A percentile compares a stretch with the other conserved stretches of the same genome.
Evolutionary conservation across 2,888 invertebrate genomes (phyloP).

Genomic region (Aplocera efformata): DNA sequence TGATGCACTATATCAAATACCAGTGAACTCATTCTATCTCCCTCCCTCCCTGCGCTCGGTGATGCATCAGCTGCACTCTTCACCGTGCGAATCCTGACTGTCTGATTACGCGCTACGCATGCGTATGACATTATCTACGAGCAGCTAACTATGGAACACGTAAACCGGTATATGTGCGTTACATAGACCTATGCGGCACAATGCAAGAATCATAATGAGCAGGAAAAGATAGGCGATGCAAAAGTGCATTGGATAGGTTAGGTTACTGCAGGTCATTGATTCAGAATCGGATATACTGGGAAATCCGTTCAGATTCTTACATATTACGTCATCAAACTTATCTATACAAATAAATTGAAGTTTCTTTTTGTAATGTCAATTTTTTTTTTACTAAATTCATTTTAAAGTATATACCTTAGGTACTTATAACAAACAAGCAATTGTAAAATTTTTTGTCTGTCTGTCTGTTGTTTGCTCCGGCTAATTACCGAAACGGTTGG

Average conservation of each 20-base stretch:
- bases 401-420: not conserved
- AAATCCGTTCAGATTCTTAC: constrained; percentile 19
- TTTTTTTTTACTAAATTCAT: too few relatives aligned
- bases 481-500: too few relatives aligned
- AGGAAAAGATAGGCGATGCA: constrained; percentile 33
- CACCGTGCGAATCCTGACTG: constrained; percentile 78
- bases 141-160: constrained; percentile 52
- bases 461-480: too few relatives aligned
- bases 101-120: constrained; percentile 74
- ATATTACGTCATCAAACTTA: constrained; percentile 1
- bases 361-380: too few relatives aligned
- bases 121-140: constrained; percentile 69
- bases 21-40: constrained; percentile 74
- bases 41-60: constrained; percentile 62
- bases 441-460: too few relatives aligned
- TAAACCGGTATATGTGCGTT: constrained; percentile 48
- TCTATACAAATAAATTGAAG: too few relatives aligned
- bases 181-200: constrained; percentile 36
- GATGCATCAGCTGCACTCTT: constrained; percentile 61
- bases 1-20: constrained; percentile 79
- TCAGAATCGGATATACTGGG: constrained; percentile 15
- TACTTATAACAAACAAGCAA: too few relatives aligned
- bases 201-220: constrained; percentile 30
- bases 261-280: constrained; percentile 30
- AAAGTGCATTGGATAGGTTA: constrained; percentile 27